Conservation (phyloP, 2,797 vertebrate genomes). For the Onychomys arenicola region DNA sequence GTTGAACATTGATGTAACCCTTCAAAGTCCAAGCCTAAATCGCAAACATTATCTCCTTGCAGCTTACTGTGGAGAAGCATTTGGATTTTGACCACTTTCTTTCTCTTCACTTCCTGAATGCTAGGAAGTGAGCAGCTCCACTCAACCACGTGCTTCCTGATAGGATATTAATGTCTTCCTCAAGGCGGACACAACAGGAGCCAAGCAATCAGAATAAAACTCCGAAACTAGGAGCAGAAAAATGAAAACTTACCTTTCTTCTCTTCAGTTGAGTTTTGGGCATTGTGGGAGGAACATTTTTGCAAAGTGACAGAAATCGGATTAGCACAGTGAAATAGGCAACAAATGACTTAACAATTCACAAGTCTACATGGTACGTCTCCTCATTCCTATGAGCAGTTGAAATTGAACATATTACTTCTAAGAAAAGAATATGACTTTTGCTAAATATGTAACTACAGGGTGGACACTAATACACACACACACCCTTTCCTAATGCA, state of each 20-base stretch:
- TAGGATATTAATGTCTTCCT: background rate
- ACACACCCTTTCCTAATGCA: background rate
- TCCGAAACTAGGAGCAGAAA: background rate
- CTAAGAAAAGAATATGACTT: conserved; percentile 81
- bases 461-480: background rate
- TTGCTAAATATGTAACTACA: conserved; percentile 77
- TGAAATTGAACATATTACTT: conserved; percentile 82
- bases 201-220: background rate
- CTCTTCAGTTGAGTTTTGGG: background rate
- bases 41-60: too few species aligned
- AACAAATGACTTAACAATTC: conserved; percentile 34
- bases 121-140: background rate
- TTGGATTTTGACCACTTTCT: rapidly evolving
- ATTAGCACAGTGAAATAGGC: background rate
- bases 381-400: conserved; percentile 69
- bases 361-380: background rate
- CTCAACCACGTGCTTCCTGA: too few species aligned
- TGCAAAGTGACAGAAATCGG: background rate
- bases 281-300: background rate
- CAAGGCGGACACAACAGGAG: background rate
- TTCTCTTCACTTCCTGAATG: background rate
- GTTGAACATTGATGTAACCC: background rate
- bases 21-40: background rate
- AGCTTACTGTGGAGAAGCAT: background rate
- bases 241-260: background rate